These are phyloP conservation scores for Machimus atricapillus DNA, from an alignment of 2,888 invertebrate genomes.

Conservation along the genomic window DNA sequence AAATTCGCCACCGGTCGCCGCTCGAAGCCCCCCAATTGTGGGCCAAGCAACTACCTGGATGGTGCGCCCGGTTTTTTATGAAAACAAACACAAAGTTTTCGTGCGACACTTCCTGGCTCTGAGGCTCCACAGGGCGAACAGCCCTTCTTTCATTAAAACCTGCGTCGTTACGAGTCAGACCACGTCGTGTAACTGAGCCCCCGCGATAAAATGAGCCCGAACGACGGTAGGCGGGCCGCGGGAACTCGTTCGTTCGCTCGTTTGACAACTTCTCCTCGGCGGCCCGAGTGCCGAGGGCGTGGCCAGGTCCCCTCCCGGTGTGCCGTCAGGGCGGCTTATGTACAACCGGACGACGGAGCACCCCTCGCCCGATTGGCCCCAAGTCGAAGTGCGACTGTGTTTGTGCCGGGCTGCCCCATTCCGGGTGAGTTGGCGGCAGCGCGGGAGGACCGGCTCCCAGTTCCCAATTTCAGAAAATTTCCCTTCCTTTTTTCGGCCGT, in stretches of 20 bases:
- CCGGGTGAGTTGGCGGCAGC: background rate
- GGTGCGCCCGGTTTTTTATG: background rate
- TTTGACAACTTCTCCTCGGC: background rate
- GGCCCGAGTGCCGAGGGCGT: background rate
- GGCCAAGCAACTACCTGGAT: background rate
- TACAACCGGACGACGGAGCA: background rate
- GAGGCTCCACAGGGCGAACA: background rate
- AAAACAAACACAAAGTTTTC: slow-evolving; percentile 25
- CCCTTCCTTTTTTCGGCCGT: background rate
- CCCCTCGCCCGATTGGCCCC: background rate
- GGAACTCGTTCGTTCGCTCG: background rate
- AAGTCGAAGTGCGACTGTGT: background rate
- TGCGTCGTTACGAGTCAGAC: slow-evolving; percentile 53
- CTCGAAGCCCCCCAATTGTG: background rate
- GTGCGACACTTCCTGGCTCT: background rate
- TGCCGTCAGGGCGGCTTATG: background rate
- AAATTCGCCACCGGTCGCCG: background rate
- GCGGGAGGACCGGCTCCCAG: background rate
- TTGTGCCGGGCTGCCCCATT: background rate
- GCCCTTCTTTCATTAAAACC: slow-evolving; percentile 28
- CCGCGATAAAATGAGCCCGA: slow-evolving; percentile 48
- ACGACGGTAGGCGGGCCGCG: slow-evolving; percentile 45
- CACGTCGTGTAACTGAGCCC: slow-evolving; percentile 54
- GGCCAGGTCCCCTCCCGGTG: background rate
- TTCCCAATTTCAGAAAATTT: background rate